phyloP scores from a whole-genome alignment of 2,797 vertebrate species.

The Oryzias dopingdopingensis region DNA sequence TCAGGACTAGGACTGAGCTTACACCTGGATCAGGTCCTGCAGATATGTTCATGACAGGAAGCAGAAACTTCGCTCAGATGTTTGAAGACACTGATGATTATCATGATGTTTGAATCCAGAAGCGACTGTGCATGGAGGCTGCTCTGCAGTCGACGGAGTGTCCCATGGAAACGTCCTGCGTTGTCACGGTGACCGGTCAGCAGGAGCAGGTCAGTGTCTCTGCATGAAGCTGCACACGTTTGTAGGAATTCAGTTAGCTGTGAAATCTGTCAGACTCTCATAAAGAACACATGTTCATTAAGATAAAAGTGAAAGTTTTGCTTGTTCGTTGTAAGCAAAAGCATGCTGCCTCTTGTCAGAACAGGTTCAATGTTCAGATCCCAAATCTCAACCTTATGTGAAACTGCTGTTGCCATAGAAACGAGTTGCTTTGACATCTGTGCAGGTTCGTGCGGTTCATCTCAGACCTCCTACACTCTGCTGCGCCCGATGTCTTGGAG shows the following conservation, averaged over 20 bases:
- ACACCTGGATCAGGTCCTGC: no score
- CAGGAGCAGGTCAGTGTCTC: constrained; percentile 37
- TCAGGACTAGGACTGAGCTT: no score
- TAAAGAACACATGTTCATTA: no score
- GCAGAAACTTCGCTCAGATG: no score
- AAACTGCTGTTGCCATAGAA: constrained; percentile 7
- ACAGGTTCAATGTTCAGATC: no score
- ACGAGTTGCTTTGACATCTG: background rate
- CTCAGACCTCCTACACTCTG: constrained; percentile 16
- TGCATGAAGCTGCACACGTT: background rate
- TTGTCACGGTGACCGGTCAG: constrained; percentile 20
- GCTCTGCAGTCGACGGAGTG: constrained; percentile 28
- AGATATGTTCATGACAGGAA: no score
- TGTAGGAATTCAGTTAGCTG: no score
- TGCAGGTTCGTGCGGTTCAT: constrained; percentile 19
- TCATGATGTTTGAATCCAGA: constrained; percentile 29
- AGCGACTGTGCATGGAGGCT: constrained; percentile 51
- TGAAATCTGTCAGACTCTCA: no score
- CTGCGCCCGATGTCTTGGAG: constrained; percentile 58
- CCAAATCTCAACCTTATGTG: background rate
- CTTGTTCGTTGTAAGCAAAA: no score
- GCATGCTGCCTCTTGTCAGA: no score
- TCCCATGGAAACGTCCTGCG: constrained; percentile 50
- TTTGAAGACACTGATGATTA: no score
- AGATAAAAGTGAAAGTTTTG: no score